Conservation (phyloP, 37 sponge, comb jelly and placozoan genomes). For the Hexactinellida sp. region DNA sequence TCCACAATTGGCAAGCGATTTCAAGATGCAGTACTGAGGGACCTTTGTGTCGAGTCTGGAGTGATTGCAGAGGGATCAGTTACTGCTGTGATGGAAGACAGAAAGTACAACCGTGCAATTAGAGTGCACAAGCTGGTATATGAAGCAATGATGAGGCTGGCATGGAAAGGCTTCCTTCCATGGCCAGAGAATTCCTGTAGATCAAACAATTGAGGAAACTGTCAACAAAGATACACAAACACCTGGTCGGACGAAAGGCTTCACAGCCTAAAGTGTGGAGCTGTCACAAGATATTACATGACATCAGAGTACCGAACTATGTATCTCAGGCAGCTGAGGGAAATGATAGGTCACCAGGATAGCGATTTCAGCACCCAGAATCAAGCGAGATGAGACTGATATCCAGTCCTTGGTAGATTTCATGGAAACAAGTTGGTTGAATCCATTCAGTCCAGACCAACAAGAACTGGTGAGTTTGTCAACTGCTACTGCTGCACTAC, state of each 20-base stretch:
- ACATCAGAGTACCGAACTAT: too few species aligned
- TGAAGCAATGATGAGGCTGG: neutral
- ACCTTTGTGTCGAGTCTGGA: neutral
- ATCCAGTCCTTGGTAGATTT: too few species aligned
- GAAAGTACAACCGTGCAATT: neutral
- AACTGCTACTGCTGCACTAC: neutral
- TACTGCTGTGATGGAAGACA: neutral
- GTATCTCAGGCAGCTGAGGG: neutral
- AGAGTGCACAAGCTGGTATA: neutral
- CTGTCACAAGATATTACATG: too few species aligned
- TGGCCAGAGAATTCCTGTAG: too few species aligned
- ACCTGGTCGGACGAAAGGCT: too few species aligned
- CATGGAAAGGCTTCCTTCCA: too few species aligned
- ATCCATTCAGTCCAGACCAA: neutral
- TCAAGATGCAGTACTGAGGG: neutral
- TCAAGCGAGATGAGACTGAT: too few species aligned
- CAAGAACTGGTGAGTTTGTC: neutral
- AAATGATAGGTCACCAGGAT: neutral
- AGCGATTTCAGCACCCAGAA: neutral
- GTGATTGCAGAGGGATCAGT: neutral
- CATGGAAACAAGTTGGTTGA: too few species aligned
- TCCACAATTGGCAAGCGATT: neutral
- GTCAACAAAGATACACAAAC: too few species aligned
- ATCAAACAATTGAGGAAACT: too few species aligned
- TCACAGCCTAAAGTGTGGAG: neutral